A percentile compares a stretch with the other conserved stretches of the same genome.
Evolutionary conservation across 2,888 invertebrate genomes (phyloP).

Genomic region (Leptogaster cylindrica): DNA sequence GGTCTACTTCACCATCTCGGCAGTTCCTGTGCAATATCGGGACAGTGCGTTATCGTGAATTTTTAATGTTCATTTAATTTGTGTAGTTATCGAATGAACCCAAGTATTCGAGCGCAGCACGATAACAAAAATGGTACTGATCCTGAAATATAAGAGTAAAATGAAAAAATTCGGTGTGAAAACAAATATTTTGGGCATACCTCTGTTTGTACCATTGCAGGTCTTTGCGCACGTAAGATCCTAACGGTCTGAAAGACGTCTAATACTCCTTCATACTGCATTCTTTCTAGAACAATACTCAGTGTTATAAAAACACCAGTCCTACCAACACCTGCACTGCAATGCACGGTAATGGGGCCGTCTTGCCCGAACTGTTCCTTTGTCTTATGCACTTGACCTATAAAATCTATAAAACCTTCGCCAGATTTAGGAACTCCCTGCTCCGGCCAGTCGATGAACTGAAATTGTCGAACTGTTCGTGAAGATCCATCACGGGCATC

Average conservation of each 20-base stretch:
- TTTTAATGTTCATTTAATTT: slow-evolving; percentile 70
- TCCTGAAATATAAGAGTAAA: slow-evolving; percentile 69
- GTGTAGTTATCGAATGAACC: slow-evolving; percentile 97
- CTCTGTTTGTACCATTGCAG: slow-evolving; percentile 99
- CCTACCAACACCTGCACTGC: slow-evolving; percentile 97
- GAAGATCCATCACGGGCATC: slow-evolving; percentile 97
- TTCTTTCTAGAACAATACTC: slow-evolving; percentile 96
- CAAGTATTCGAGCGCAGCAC: slow-evolving; percentile 97
- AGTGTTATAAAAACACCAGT: slow-evolving; percentile 98
- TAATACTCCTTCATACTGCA: slow-evolving; percentile 98
- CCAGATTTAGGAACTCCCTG: slow-evolving; percentile 97
- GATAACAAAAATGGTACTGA: slow-evolving; percentile 99
- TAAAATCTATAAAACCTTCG: slow-evolving; percentile 99
- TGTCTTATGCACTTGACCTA: slow-evolving; percentile 99
- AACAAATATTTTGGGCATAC: too few species aligned
- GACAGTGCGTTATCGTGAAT: background rate
- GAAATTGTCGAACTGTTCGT: slow-evolving; percentile 94
- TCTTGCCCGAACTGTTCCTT: slow-evolving; percentile 99
- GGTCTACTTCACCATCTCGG: slow-evolving; percentile 21
- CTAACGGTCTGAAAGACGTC: slow-evolving; percentile 99
- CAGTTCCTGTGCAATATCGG: slow-evolving; percentile 39
- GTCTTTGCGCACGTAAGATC: slow-evolving; percentile 95
- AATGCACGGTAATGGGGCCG: slow-evolving; percentile 98
- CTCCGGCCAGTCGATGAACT: slow-evolving; percentile 96
- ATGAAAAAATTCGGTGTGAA: too few species aligned